Conservation (phyloP, 2,888 invertebrate genomes). For the Cyrtodaria siliqua region DNA sequence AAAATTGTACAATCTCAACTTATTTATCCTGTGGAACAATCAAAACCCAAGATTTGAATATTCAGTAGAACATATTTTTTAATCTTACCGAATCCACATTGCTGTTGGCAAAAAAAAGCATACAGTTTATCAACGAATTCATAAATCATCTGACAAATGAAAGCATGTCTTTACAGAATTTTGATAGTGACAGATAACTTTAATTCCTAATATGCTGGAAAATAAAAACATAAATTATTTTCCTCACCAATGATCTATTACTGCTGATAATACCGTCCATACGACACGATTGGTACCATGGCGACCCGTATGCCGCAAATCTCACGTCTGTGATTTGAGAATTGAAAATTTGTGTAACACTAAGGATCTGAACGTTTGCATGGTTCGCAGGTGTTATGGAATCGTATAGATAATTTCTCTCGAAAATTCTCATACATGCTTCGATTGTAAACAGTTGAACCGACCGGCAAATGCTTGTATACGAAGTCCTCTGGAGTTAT, state of each 20-base stretch:
- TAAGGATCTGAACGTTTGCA: slow-evolving; percentile 98
- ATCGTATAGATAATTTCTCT: slow-evolving; percentile 94
- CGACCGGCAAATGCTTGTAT: slow-evolving; percentile 59
- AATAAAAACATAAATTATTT: too few relatives aligned
- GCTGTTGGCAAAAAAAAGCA: too few relatives aligned
- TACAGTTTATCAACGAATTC: too few relatives aligned
- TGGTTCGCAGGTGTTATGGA: slow-evolving; percentile 89
- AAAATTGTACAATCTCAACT: too few relatives aligned
- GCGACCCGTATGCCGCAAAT: slow-evolving; percentile 97
- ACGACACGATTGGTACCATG: slow-evolving; percentile 97
- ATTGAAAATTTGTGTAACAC: slow-evolving; percentile 91
- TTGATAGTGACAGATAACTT: too few relatives aligned
- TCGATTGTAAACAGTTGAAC: slow-evolving; percentile 81
- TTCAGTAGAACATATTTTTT: too few relatives aligned
- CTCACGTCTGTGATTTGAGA: slow-evolving; percentile 94
- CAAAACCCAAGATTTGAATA: too few relatives aligned
- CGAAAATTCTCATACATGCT: slow-evolving; percentile 96
- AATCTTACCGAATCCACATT: too few relatives aligned
- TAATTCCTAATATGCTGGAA: too few relatives aligned
- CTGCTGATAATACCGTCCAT: slow-evolving; percentile 94
- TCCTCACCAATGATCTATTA: slow-evolving; percentile 73
- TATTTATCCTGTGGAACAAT: too few relatives aligned
- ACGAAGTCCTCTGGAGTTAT: slow-evolving; percentile 95
- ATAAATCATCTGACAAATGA: too few relatives aligned
- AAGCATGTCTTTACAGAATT: too few relatives aligned